phyloP scores from a whole-genome alignment of 2,888 invertebrate genomes.

The Scaptodrosophila latifasciaeformis region DNA sequence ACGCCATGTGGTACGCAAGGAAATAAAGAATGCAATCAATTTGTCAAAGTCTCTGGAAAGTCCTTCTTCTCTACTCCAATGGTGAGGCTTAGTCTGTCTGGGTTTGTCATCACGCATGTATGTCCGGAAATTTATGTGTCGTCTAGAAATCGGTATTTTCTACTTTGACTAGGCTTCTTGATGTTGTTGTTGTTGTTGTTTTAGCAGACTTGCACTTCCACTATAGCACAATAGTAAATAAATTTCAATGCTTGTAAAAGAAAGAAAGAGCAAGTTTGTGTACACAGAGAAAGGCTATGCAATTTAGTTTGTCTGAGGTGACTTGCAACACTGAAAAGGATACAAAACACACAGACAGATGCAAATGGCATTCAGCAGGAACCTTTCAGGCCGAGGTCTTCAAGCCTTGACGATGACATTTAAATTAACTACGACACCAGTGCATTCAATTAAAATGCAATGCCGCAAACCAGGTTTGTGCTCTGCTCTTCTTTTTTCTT shows the following conservation, averaged over 20 bases:
- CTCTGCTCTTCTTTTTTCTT: not conserved
- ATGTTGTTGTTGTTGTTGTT: slow-evolving; percentile 14
- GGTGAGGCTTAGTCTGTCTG: not conserved
- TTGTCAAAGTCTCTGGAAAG: slow-evolving; percentile 56
- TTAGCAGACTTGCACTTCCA: slow-evolving; percentile 10
- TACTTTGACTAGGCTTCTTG: not conserved
- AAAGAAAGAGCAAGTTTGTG: too few relatives aligned
- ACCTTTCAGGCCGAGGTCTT: not conserved
- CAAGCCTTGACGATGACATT: slow-evolving; percentile 49
- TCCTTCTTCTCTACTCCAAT: not conserved
- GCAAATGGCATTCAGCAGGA: not conserved
- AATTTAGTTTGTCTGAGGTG: slow-evolving; percentile 41
- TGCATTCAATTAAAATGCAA: slow-evolving; percentile 60
- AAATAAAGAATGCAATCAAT: slow-evolving; percentile 67
- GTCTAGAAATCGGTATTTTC: not conserved
- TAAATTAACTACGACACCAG: slow-evolving; percentile 56
- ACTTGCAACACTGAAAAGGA: slow-evolving; percentile 39
- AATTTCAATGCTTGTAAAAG: slow-evolving; percentile 51
- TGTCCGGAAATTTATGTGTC: slow-evolving; percentile 1
- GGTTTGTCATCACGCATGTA: not conserved
- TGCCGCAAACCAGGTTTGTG: not conserved
- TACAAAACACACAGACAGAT: not conserved
- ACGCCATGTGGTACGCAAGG: slow-evolving; percentile 49
- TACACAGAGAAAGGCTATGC: slow-evolving; percentile 20
- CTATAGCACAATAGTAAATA: slow-evolving; percentile 50